phyloP scores from a whole-genome alignment of 2,888 invertebrate species.

The Anarsia innoxiella region DNA sequence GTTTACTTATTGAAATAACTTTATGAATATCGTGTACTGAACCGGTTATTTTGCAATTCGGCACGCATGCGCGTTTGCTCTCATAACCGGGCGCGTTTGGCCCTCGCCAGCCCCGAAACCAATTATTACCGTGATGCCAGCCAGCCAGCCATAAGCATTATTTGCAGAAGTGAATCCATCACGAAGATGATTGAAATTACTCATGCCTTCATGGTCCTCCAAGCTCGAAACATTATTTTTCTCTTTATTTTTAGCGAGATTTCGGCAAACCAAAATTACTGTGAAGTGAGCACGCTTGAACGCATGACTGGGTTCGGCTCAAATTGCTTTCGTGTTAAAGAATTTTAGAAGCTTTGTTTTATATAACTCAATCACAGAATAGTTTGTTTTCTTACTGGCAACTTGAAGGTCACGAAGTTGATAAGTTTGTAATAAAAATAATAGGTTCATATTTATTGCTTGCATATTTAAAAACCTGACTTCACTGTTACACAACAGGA shows the following conservation, averaged over 20 bases:
- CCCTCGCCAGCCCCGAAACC: constrained; percentile 42
- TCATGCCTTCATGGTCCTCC: constrained; percentile 29
- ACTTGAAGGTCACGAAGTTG: too few species aligned
- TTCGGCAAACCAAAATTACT: constrained; percentile 36
- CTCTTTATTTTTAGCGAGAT: constrained; percentile 25
- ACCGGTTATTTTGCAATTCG: constrained; percentile 56
- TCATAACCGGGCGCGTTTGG: constrained; percentile 32
- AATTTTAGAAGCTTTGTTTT: constrained; percentile 15
- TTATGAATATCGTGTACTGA: constrained; percentile 38
- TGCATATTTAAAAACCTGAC: too few species aligned
- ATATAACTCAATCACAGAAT: not conserved
- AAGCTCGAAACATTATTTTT: constrained; percentile 21
- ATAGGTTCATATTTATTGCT: too few species aligned
- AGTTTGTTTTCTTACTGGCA: too few species aligned
- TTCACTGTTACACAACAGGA: too few species aligned
- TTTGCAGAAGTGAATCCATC: constrained; percentile 53
- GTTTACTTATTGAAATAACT: constrained; percentile 44
- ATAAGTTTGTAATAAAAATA: too few species aligned
- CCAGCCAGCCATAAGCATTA: constrained; percentile 44
- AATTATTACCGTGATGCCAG: constrained; percentile 59
- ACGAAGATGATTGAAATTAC: constrained; percentile 56
- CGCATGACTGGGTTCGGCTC: constrained; percentile 20
- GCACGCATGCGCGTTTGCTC: constrained; percentile 46
- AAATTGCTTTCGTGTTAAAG: constrained; percentile 17
- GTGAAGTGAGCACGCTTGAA: constrained; percentile 23